These are phyloP conservation scores for Xenopus laevis DNA, from an alignment of 2,113 vertebrate species.

Conservation along the genomic window DNA sequence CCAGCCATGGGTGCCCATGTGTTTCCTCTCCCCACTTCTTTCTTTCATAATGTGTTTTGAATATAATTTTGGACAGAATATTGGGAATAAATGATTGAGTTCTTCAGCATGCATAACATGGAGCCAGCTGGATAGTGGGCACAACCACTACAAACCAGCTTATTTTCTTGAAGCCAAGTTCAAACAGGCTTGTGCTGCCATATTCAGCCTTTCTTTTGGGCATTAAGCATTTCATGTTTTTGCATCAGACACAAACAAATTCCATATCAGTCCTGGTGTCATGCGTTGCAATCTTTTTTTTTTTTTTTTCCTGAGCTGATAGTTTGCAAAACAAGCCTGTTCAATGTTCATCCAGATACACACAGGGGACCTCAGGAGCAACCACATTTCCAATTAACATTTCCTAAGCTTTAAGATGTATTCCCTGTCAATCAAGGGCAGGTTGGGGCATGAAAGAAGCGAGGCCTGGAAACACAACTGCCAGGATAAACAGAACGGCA, in stretches of 20 bases:
- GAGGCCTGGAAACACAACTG: constrained; percentile 14
- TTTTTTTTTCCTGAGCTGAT: not conserved
- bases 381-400: constrained; percentile 36
- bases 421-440: constrained; percentile 38
- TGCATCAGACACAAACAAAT: not conserved
- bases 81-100: too few relatives aligned
- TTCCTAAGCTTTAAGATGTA: constrained; percentile 35
- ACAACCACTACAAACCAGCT: too few relatives aligned
- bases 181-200: too few relatives aligned
- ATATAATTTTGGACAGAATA: too few relatives aligned
- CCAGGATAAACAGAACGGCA: constrained; percentile 39
- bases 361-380: not conserved
- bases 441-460: constrained; percentile 33
- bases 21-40: too few relatives aligned
- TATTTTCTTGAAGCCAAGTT: too few relatives aligned
- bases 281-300: not conserved
- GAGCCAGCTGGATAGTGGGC: too few relatives aligned
- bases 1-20: too few relatives aligned
- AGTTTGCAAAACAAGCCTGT: constrained; percentile 21
- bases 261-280: not conserved
- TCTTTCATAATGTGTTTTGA: too few relatives aligned
- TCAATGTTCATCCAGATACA: constrained; percentile 13
- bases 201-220: too few relatives aligned
- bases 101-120: too few relatives aligned
- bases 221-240: not conserved